Base-by-base conservation (phyloP, 1,140 invertebrate genomes). In the Listronotus bonariensis region DNA sequence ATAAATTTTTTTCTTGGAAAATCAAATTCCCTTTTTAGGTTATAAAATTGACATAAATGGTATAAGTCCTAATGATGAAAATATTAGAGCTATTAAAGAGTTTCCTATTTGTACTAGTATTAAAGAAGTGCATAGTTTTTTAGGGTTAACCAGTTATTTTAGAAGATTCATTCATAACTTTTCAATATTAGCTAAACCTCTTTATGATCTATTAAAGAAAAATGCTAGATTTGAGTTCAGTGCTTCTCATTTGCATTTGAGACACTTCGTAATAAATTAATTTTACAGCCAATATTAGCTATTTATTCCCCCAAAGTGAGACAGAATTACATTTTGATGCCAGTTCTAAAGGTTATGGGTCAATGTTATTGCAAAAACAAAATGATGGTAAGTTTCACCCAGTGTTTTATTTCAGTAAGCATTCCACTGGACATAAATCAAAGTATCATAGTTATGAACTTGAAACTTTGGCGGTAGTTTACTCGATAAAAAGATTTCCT, bases 401-500 rank as follows among this genome's bases (percentile, higher is more conserved):
- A 48, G 32, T 59, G 0, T 59, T 48, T 59, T 59, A 48, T 40
- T 59, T 59, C 20, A 59, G 56, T 15, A 45, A 59, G 20, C n/a
- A 42, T 10, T 48, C 56, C 11, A 41, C 56, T 0, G 52, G 38
- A 0, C 36, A 40, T 0, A 64, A 71, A 40, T 26, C 26, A 20
- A 62, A 58, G 51, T 68, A 63, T 53, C 63, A 82, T 59, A 79
- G 77, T 10, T 79, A 74, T 20, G 81, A 85, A 20, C 17, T 64
- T 9, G 78, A 80, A 54, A 65, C 71, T 0, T 55, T 81, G n/a
- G 78, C 80, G 6, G 60, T 80, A 4, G 63, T 79, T 11, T 65
- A 72, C 61, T 72, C 75, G 1, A 40, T 81, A 0, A 76, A 79
- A 43, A 77, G 77, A 48, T 80, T 80, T 67, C 38, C 76, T n/a